Evolutionary conservation across 2,797 vertebrate species (phyloP).

Genomic region (Molothrus aeneus): DNA sequence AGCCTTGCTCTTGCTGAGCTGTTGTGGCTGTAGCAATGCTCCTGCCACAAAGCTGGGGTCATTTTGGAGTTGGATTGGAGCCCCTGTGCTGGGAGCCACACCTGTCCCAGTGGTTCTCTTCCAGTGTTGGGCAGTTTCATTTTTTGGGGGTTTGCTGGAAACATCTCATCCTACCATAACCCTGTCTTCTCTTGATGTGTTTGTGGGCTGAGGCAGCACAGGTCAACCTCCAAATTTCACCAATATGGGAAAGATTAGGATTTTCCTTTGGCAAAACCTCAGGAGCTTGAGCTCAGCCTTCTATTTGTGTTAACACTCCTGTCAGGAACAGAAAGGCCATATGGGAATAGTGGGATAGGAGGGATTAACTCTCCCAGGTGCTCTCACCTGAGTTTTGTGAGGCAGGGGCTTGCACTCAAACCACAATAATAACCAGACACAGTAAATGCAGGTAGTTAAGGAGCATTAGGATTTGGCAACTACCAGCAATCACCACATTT

Average conservation of each 20-base stretch:
- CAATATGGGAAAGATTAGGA: not conserved
- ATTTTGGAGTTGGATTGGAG: not conserved
- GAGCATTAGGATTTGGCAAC: not conserved
- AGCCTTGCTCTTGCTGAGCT: not conserved
- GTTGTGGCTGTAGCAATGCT: fast-evolving
- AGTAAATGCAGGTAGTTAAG: not conserved
- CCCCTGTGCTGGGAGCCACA: no score
- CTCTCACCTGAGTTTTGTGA: not conserved
- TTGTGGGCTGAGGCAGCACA: not conserved
- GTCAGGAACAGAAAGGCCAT: not conserved
- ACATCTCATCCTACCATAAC: not conserved
- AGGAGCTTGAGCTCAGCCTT: not conserved
- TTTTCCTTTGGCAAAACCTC: not conserved
- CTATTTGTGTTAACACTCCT: fast-evolving
- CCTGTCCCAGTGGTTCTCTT: not conserved
- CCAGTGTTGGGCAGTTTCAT: not conserved
- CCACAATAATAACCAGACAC: not conserved
- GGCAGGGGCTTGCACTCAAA: not conserved
- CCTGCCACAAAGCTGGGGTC: not conserved
- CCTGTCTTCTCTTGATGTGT: fast-evolving
- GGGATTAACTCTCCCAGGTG: fast-evolving
- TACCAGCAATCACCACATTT: not conserved
- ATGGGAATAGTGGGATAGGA: not conserved
- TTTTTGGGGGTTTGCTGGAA: not conserved
- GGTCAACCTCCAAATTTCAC: not conserved